phyloP scores from a whole-genome alignment of 2,797 vertebrate genomes.

The Chromis chromis region DNA sequence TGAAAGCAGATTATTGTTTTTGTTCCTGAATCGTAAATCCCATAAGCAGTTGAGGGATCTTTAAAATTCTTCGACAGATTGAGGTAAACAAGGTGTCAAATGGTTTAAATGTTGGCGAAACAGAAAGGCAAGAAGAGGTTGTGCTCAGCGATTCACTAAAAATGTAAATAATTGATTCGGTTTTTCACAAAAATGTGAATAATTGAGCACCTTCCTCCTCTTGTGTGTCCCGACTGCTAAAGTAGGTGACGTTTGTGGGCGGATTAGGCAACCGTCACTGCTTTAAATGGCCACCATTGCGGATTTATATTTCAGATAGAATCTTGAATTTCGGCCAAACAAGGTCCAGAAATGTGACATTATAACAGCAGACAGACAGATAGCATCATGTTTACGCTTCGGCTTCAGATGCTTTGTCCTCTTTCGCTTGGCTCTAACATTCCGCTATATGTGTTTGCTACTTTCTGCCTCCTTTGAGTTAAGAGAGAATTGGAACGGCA shows the following conservation, averaged over 20 bases:
- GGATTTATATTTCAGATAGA: background rate
- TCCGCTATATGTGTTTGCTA: conserved; percentile 35
- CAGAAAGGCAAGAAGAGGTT: background rate
- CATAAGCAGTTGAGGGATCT: conserved; percentile 34
- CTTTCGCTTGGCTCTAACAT: conserved; percentile 28
- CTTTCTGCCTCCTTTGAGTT: conserved; percentile 49
- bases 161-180: conserved; percentile 58
- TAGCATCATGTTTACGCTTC: conserved; percentile 32
- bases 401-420: conserved; percentile 40
- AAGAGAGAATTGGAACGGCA: conserved; percentile 55
- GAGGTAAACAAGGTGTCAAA: conserved; percentile 39
- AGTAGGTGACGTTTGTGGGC: conserved; percentile 9
- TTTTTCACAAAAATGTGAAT: conserved; percentile 52
- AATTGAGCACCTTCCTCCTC: conserved; percentile 39
- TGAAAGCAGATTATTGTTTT: conserved; percentile 63
- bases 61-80: conserved; percentile 46
- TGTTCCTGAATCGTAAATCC: conserved; percentile 34
- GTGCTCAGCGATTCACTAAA: conserved; percentile 28
- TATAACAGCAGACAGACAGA: conserved; percentile 17
- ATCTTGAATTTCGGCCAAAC: conserved; percentile 2
- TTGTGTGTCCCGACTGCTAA: background rate
- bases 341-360: background rate
- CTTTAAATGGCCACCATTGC: no score
- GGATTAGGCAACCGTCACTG: no score
- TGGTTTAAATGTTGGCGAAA: conserved; percentile 24